Percentiles rank a stretch among this genome's conserved stretches.
Conservation (phyloP, 2,888 invertebrate species). For the Meliscaeva auricollis region DNA sequence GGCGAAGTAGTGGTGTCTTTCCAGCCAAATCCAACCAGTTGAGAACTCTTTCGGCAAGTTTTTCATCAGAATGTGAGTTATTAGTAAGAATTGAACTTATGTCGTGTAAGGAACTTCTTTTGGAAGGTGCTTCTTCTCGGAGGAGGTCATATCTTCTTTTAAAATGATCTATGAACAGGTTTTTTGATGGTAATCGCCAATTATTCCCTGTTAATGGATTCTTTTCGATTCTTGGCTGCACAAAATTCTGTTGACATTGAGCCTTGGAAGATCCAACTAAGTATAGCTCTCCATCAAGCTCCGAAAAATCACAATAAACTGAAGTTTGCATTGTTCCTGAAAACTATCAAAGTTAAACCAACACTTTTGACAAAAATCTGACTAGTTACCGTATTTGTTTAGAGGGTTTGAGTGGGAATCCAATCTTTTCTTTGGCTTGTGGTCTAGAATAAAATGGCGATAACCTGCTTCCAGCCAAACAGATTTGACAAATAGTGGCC, state of each 20-base stretch:
- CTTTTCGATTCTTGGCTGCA: conserved; percentile 2
- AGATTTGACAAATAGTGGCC: conserved; percentile 87
- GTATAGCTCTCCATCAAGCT: conserved; percentile 55
- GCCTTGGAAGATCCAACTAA: conserved; percentile 77
- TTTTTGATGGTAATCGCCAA: conserved; percentile 60
- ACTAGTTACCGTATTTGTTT: conserved; percentile 64
- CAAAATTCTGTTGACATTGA: conserved; percentile 37
- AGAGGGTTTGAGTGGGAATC: conserved; percentile 16
- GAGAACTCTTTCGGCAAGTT: conserved; percentile 89
- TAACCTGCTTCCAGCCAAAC: conserved; percentile 87
- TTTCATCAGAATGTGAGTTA: conserved; percentile 81
- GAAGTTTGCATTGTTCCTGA: conserved; percentile 63
- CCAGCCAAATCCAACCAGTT: conserved; percentile 92
- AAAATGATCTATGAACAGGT: conserved; percentile 72
- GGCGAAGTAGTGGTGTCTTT: conserved; percentile 82
- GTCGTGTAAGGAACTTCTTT: conserved; percentile 81
- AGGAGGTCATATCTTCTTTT: conserved; percentile 75
- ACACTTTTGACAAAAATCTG: neutral
- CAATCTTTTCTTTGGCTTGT: conserved; percentile 79
- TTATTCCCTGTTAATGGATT: conserved; percentile 48
- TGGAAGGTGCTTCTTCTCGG: conserved; percentile 77
- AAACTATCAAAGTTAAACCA: neutral
- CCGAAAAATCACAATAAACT: conserved; percentile 51
- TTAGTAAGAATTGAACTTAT: conserved; percentile 69
- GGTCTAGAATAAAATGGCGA: conserved; percentile 82